phyloP scores from a whole-genome alignment of 2,888 invertebrate species.

The Phlogophora meticulosa region DNA sequence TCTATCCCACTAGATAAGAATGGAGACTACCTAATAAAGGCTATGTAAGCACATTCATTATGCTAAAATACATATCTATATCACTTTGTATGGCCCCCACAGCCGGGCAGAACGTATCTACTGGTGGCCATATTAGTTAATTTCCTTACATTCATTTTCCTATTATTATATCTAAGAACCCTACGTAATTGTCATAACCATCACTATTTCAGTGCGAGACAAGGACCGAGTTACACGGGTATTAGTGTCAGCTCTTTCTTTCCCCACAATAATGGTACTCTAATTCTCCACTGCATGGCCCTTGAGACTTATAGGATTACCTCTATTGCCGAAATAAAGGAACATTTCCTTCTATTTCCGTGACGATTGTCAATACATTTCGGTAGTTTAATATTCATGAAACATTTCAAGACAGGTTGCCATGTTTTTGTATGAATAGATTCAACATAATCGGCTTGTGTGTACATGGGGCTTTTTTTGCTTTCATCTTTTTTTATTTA shows the following conservation, averaged over 20 bases:
- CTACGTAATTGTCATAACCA: constrained; percentile 32
- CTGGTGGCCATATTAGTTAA: constrained; percentile 22
- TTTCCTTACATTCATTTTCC: constrained; percentile 35
- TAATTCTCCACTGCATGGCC: constrained; percentile 37
- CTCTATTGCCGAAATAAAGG: constrained; percentile 56
- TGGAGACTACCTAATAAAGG: background rate
- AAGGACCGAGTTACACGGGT: constrained; percentile 27
- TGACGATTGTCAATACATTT: constrained; percentile 63
- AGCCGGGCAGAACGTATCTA: background rate
- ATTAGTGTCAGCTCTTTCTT: constrained; percentile 19
- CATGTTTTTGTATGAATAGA: constrained; percentile 50
- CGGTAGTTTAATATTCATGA: constrained; percentile 63
- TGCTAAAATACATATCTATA: constrained; percentile 9
- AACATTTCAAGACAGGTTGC: constrained; percentile 58
- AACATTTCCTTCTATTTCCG: constrained; percentile 55
- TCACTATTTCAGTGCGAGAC: constrained; percentile 33
- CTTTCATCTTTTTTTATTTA: constrained; percentile 30
- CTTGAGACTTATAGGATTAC: constrained; percentile 62
- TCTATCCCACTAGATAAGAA: background rate
- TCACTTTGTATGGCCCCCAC: background rate
- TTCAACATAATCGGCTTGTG: constrained; percentile 50
- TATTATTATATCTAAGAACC: constrained; percentile 32
- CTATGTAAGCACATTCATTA: background rate
- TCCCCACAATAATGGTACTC: constrained; percentile 42
- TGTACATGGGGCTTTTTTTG: constrained; percentile 25